Base-by-base conservation (phyloP, 2,797 vertebrate genomes). In the Chromis chromis region DNA sequence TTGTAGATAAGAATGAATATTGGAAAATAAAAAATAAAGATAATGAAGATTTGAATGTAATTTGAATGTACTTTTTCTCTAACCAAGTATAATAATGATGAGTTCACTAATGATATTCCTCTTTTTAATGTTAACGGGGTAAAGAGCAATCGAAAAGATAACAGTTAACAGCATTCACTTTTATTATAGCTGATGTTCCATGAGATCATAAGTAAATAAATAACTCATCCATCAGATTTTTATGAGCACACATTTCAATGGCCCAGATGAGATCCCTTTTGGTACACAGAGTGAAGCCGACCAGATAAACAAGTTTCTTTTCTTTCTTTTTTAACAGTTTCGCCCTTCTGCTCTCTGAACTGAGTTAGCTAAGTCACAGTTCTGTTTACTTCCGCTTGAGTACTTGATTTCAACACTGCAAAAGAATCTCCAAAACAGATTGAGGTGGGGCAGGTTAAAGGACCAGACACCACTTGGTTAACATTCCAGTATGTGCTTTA, bases 391-490 rank as follows among this genome's bases (percentile, higher is more conserved):
- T 63, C 33, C 17, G 7, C 9, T 49, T 49, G 22, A 27, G 1
- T 27, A 0, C n/a, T 36, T 11, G 25, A 19, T 22, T 17, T 1
- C 12, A 65, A 33, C 0, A 44, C 33, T 24, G 7, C 21, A 21
- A 16, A 60, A 58, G 1, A n/a, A 2, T 21, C 52, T 44, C 25
- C 0, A n/a, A 36, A 14, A 49, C 17, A 27, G 25, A 50, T 1
- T 46, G 67, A 72, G 9, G 16, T 12, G 19, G 39, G 22, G n/a
- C n/a, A 63, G 55, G 62, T 74, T 53, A 70, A 62, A 70, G 39
- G 24, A 22, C 25, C 59, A 50, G 31, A 57, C 58, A 57, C 4
- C 17, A 14, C 6, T 11, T 52, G 0, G 24, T 44, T 70, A n/a
- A 63, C 65, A 46, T 59, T 76, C 59, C 39, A 49, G 60, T 6